Base-by-base conservation (phyloP, 2,888 invertebrate species). In the Dichetophora obliterata region DNA sequence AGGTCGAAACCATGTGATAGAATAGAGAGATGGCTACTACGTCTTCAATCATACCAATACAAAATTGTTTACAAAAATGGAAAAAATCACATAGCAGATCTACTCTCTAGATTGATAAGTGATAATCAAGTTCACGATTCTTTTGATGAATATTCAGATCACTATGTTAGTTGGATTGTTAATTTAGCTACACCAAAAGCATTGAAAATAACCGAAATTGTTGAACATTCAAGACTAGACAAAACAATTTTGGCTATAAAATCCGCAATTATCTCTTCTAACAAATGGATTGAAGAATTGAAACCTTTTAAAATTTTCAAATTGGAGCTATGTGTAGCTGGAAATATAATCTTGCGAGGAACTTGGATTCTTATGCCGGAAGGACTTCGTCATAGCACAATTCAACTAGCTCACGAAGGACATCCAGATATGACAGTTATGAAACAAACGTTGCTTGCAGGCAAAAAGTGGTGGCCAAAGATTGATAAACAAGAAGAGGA, bases 71-170 rank as follows among this genome's bases (percentile, higher is more conserved):
- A 78, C 31, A 76, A 68, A 14, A 81, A 82, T 1, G 82, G n/a
- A 81, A 84, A 82, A 76, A 68, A 71, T 50, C 84, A 86, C 71
- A 86, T 86, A 52, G 84, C 83, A 2, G 85, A 85, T 73, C 80
- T 85, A 24, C 77, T 86, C 6, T 85, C 85, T 22, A 63, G 75
- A 34, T 57, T 75, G 24, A 24, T 63, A 22, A 31, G 5, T 3
- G 16, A 24, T 24, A 11, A 1, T 4, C 2, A 37, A 8, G 19
- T 16, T 9, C n/a, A n/a, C n/a, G n/a, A n/a, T n/a, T 6, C 22
- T 16, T 68, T 68, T 19, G 43, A 48, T 24, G 50, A 68, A 3
- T 3, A 68, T n/a, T 14, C 50, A 22, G 68, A 48, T 19, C 68
- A 48, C 11, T 68, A 68, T 48, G 68, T 68, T 16, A n/a, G 48